Conservation (phyloP, 2,113 vertebrate genomes). For the Trematocara macrostoma region DNA sequence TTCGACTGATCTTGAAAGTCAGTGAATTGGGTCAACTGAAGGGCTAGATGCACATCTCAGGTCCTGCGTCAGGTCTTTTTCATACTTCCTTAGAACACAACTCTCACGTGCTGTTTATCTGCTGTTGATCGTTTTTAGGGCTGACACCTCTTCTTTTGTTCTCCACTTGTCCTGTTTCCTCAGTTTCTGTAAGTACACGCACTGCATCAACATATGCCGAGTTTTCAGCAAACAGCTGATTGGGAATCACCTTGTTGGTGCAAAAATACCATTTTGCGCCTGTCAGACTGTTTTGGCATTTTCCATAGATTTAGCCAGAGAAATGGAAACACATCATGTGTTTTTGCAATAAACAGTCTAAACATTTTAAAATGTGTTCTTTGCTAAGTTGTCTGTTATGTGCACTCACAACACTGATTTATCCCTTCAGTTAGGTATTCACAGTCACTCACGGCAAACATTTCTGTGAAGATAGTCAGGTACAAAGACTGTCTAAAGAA, state of each 20-base stretch:
- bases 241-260: background rate
- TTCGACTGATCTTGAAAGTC: background rate
- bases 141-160: background rate
- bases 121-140: background rate
- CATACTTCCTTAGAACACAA: background rate
- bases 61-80: background rate
- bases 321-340: background rate
- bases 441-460: background rate
- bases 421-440: background rate
- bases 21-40: background rate
- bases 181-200: background rate
- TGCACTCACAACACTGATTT: background rate
- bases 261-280: background rate
- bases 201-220: background rate
- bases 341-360: background rate
- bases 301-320: rapidly evolving
- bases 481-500: background rate
- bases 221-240: background rate
- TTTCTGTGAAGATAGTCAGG: background rate
- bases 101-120: background rate
- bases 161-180: background rate
- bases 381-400: background rate
- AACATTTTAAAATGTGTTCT: background rate
- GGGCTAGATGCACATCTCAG: background rate
- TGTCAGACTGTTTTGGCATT: background rate